phyloP scores from a whole-genome alignment of 1,140 invertebrate genomes.

The Elysia chlorotica region DNA sequence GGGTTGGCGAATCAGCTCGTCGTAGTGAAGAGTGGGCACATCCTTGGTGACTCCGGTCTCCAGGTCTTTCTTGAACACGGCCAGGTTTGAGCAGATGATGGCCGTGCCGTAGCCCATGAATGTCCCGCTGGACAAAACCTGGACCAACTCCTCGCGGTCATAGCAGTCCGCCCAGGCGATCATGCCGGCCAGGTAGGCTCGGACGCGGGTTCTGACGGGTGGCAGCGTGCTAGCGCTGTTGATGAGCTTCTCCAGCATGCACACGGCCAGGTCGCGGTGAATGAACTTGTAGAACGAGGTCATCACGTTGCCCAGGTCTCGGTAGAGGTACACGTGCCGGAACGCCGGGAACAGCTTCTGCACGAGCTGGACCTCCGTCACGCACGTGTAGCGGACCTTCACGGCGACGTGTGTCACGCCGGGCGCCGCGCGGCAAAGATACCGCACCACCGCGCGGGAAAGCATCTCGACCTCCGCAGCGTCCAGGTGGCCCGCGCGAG shows the following conservation, averaged over 20 bases:
- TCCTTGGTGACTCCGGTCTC: not conserved
- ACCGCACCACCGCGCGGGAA: too few relatives aligned
- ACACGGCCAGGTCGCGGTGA: not conserved
- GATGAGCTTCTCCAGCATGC: not conserved
- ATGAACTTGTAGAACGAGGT: not conserved
- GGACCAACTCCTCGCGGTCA: not conserved
- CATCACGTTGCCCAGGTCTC: not conserved
- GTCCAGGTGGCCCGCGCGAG: too few relatives aligned
- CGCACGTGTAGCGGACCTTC: not conserved
- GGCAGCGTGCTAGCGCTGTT: not conserved
- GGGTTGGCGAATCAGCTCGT: not conserved
- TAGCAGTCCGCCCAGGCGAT: not conserved
- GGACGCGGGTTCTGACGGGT: not conserved
- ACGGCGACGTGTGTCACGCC: not conserved
- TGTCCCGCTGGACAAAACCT: not conserved
- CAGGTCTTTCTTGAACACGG: not conserved
- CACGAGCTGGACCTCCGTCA: not conserved
- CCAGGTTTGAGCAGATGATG: not conserved
- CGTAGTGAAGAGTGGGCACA: slow-evolving; percentile 1
- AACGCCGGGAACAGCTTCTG: not conserved
- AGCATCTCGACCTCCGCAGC: too few relatives aligned
- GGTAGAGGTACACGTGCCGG: not conserved
- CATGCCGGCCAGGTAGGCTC: not conserved
- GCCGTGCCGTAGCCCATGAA: not conserved
- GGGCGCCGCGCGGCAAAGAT: not conserved